A percentile compares a stretch with the other conserved stretches of the same genome.
These are phyloP conservation scores for Alethe castanea DNA, from an alignment of 2,113 vertebrate genomes.

Conservation along the genomic window DNA sequence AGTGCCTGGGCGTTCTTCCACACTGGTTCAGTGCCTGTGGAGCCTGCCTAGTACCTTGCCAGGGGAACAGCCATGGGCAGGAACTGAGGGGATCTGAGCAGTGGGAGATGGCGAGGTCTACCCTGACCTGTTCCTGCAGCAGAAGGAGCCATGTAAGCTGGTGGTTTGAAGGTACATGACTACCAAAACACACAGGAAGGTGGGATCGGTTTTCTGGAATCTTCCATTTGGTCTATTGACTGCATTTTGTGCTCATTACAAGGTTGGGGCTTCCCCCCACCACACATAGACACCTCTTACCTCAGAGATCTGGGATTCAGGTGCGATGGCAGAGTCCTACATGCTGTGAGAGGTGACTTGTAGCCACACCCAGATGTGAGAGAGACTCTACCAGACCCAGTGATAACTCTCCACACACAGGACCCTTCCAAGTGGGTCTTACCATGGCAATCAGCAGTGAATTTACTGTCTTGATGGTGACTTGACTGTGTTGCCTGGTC, in stretches of 20 bases:
- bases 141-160: background rate
- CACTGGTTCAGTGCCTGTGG: background rate
- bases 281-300: background rate
- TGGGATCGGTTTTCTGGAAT: background rate
- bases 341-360: accelerated
- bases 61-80: background rate
- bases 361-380: background rate
- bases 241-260: background rate
- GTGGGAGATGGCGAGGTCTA: background rate
- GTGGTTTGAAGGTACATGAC: background rate
- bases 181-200: background rate
- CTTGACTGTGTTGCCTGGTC: background rate
- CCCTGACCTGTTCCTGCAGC: background rate
- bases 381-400: background rate
- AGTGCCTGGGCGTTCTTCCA: background rate
- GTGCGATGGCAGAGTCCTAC: background rate
- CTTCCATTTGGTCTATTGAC: background rate
- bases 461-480: background rate
- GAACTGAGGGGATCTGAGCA: accelerated
- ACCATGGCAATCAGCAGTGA: background rate
- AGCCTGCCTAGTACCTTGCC: background rate
- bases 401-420: background rate
- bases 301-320: accelerated
- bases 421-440: background rate
- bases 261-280: background rate